phyloP scores from a whole-genome alignment of 2,888 invertebrate genomes.

The Mechanitis mazaeus region DNA sequence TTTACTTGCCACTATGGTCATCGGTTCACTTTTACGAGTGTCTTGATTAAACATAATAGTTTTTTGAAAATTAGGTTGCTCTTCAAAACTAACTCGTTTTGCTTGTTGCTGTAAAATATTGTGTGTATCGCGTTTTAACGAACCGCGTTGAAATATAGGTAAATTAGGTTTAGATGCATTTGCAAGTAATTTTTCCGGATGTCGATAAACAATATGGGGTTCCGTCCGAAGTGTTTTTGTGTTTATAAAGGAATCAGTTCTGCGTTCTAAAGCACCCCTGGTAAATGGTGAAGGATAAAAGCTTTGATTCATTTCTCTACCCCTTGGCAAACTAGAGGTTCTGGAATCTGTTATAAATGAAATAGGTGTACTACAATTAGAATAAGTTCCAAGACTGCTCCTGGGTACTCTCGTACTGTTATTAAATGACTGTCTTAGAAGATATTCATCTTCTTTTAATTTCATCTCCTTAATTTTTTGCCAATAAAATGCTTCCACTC shows the following conservation, averaged over 20 bases:
- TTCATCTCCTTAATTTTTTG: slow-evolving; percentile 80
- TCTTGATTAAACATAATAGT: slow-evolving; percentile 12
- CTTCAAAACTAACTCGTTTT: slow-evolving; percentile 59
- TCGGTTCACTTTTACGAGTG: slow-evolving; percentile 9
- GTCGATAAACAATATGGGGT: slow-evolving; percentile 50
- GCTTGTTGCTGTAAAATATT: slow-evolving; percentile 37
- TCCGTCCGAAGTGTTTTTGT: slow-evolving; percentile 37
- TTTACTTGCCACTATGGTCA: slow-evolving; percentile 7
- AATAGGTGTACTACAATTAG: slow-evolving; percentile 45
- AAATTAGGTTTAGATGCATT: slow-evolving; percentile 35
- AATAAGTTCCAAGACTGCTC: slow-evolving; percentile 32
- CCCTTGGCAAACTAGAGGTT: slow-evolving; percentile 55
- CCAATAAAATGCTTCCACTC: slow-evolving; percentile 82
- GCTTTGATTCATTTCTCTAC: slow-evolving; percentile 44
- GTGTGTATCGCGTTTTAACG: slow-evolving; percentile 36
- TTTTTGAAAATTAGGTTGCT: slow-evolving; percentile 24
- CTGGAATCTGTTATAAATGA: slow-evolving; percentile 43
- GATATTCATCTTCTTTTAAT: slow-evolving; percentile 77
- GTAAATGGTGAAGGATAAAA: slow-evolving; percentile 45
- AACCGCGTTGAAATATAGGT: slow-evolving; percentile 41
- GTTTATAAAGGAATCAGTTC: slow-evolving; percentile 56
- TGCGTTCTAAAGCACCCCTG: slow-evolving; percentile 55
- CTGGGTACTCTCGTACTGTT: slow-evolving; percentile 38
- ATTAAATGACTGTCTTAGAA: slow-evolving; percentile 48
- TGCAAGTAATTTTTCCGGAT: slow-evolving; percentile 46